Evolutionary conservation across 2,888 invertebrate species (phyloP).

Genomic region (Peribatodes rhomboidaria): DNA sequence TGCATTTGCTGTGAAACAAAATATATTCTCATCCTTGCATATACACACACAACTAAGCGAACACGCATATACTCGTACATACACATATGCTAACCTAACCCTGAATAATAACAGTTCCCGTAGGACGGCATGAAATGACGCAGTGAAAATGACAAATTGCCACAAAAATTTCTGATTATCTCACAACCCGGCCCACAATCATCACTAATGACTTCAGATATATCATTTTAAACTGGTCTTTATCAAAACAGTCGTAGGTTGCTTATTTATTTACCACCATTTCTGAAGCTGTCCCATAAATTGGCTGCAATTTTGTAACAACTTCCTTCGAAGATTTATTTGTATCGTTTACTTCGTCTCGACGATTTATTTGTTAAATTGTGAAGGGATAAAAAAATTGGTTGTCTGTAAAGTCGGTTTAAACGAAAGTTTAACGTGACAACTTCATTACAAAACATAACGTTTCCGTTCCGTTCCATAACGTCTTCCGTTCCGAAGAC

Average conservation of each 20-base stretch:
- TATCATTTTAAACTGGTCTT: conserved; percentile 14
- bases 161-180: conserved; percentile 11
- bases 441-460: too few species aligned
- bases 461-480: too few species aligned
- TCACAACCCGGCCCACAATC: conserved; percentile 8
- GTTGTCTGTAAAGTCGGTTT: too few species aligned
- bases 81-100: too few species aligned
- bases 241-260: conserved; percentile 17
- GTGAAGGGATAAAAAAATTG: neutral
- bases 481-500: too few species aligned
- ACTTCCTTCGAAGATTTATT: conserved; percentile 15
- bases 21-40: too few species aligned
- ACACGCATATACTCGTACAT: too few species aligned
- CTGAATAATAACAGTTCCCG: neutral
- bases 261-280: conserved; percentile 20
- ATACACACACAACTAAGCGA: too few species aligned
- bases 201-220: conserved; percentile 13
- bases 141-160: conserved; percentile 2
- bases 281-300: conserved; percentile 17
- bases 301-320: conserved; percentile 17
- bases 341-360: neutral
- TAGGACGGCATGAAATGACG: neutral
- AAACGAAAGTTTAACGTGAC: too few species aligned
- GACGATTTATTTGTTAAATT: neutral
- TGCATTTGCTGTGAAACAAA: too few species aligned